A percentile compares a stretch with the other conserved stretches of the same genome.
Evolutionary conservation across 2,113 vertebrate genomes (phyloP).

Genomic region (human): DNA sequence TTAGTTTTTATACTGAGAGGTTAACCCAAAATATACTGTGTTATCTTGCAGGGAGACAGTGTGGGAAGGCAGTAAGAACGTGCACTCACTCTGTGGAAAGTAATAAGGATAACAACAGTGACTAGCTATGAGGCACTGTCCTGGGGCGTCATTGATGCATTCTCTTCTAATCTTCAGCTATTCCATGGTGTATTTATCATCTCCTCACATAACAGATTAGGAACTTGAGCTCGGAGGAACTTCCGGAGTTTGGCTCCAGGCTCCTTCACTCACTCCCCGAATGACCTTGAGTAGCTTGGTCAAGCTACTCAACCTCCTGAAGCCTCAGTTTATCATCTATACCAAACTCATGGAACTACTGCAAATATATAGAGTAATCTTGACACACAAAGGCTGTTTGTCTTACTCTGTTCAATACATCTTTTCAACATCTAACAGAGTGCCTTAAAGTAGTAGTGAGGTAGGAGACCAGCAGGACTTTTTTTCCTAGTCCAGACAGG

Average conservation of each 20-base stretch:
- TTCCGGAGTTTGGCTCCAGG: background rate
- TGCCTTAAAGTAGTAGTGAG: background rate
- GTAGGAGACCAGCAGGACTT: no score
- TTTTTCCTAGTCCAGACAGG: no score
- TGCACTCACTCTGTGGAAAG: background rate
- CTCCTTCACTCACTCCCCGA: background rate
- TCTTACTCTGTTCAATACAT: background rate
- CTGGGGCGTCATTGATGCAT: background rate
- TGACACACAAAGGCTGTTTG: background rate
- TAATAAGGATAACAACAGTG: background rate
- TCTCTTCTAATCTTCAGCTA: background rate
- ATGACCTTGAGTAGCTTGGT: background rate
- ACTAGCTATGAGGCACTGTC: background rate
- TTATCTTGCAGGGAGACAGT: background rate
- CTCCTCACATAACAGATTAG: background rate
- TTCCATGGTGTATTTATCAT: background rate
- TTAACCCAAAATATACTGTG: background rate
- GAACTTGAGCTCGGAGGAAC: background rate
- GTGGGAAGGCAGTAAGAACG: background rate
- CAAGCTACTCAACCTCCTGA: background rate
- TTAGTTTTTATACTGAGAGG: background rate
- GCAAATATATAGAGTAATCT: background rate
- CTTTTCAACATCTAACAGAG: background rate
- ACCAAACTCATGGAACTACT: background rate
- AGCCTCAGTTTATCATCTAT: background rate